A percentile compares a stretch with the other conserved stretches of the same genome.
Conservation (phyloP, 2,113 vertebrate genomes). For the Geococcyx californianus region DNA sequence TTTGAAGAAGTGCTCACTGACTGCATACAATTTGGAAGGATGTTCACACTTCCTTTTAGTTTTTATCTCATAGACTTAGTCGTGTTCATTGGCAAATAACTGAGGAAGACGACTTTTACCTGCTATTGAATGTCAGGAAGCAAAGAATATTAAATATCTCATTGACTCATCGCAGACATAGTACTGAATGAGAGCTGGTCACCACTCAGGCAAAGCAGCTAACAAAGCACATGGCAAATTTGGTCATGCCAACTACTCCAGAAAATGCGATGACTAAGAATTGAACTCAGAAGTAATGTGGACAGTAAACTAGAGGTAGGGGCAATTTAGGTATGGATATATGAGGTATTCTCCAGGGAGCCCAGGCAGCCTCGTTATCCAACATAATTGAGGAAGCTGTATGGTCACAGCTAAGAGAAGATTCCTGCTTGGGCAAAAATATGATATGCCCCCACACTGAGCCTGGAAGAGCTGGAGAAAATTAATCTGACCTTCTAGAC, state of each 20-base stretch:
- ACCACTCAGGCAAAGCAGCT: not conserved
- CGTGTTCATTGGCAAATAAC: not conserved
- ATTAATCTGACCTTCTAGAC: not conserved
- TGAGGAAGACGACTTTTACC: not conserved
- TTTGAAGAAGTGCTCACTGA: not conserved
- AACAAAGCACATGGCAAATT: not conserved
- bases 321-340: not conserved
- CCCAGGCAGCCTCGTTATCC: not conserved
- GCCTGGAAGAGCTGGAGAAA: not conserved
- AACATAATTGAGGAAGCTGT: not conserved
- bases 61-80: not conserved
- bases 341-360: not conserved
- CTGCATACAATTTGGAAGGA: not conserved
- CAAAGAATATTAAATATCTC: not conserved
- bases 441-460: not conserved
- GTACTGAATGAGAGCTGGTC: not conserved
- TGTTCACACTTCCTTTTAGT: not conserved
- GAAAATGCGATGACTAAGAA: not conserved
- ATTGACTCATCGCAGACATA: fast-evolving
- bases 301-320: not conserved
- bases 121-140: not conserved
- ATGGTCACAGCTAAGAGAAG: not conserved
- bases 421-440: not conserved
- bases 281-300: not conserved
- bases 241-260: not conserved